Percentiles rank a stretch among this genome's conserved stretches.
These are phyloP conservation scores for Uria lomvia DNA, from an alignment of 2,113 vertebrate genomes.

Conservation along the genomic window DNA sequence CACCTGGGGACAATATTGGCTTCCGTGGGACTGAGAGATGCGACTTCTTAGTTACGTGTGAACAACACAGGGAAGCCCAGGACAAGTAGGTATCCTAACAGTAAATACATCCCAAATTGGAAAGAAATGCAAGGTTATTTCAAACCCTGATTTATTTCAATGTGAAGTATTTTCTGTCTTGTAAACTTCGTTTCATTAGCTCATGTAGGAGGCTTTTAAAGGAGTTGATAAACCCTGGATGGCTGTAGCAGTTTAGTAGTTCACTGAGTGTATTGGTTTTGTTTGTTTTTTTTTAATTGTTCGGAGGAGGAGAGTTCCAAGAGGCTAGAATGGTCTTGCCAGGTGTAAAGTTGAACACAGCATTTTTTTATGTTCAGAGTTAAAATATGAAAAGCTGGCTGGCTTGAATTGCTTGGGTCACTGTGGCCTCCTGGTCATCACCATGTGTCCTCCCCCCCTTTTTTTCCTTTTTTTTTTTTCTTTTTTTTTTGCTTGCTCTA, in stretches of 20 bases:
- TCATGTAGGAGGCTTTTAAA: neutral
- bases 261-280: neutral
- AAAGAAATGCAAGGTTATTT: neutral
- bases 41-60: neutral
- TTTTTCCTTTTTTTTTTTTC: too few species aligned
- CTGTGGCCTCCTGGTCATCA: neutral
- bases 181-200: neutral
- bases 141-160: neutral
- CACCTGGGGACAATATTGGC: neutral
- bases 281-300: neutral
- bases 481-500: neutral
- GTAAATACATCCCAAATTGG: neutral
- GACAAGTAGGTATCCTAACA: neutral
- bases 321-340: neutral
- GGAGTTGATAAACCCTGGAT: neutral
- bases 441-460: neutral
- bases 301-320: neutral
- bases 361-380: constrained; percentile 50
- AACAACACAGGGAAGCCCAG: neutral
- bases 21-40: neutral
- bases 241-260: neutral
- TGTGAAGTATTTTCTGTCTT: neutral
- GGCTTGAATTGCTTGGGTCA: constrained; percentile 12
- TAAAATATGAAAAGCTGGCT: neutral
- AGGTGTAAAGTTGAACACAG: constrained; percentile 23